Conservation (phyloP, 2,888 invertebrate genomes). For the Acronicta aceris region DNA sequence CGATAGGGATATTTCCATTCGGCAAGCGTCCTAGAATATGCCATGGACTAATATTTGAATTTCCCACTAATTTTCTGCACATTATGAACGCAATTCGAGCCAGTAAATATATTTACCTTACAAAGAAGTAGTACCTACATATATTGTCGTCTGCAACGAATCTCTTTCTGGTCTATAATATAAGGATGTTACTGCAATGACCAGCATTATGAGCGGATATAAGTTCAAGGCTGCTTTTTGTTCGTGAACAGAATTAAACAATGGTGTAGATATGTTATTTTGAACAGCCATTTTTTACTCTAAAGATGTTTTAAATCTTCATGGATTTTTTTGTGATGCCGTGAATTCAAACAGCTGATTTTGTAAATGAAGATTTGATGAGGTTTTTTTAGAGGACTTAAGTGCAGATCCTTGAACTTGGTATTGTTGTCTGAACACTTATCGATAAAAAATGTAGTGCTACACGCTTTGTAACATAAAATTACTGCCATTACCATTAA, state of each 20-base stretch:
- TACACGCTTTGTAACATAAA: too few species aligned
- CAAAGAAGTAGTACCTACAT: too few species aligned
- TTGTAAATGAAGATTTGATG: not conserved
- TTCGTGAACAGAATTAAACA: slow-evolving; percentile 13
- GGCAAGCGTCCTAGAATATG: too few species aligned
- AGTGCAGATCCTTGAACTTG: not conserved
- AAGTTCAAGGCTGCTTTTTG: slow-evolving; percentile 26
- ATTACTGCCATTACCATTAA: too few species aligned
- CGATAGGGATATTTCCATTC: too few species aligned
- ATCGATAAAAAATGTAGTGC: too few species aligned
- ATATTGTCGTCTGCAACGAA: slow-evolving; percentile 1
- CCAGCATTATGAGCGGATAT: slow-evolving; percentile 11
- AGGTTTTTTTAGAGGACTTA: not conserved
- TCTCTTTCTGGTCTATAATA: slow-evolving; percentile 8
- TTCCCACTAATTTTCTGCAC: too few species aligned
- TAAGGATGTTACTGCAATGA: slow-evolving; percentile 14
- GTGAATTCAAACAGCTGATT: too few species aligned
- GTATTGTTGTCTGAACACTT: too few species aligned
- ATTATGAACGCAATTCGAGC: too few species aligned
- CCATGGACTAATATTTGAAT: too few species aligned
- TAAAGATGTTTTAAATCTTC: not conserved
- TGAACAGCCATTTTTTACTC: slow-evolving; percentile 2
- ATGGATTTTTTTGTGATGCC: not conserved
- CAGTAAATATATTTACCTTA: too few species aligned
- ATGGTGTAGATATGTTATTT: slow-evolving; percentile 6